These are phyloP conservation scores for Lemur catta DNA, from an alignment of 2,797 vertebrate species.

Conservation along the genomic window DNA sequence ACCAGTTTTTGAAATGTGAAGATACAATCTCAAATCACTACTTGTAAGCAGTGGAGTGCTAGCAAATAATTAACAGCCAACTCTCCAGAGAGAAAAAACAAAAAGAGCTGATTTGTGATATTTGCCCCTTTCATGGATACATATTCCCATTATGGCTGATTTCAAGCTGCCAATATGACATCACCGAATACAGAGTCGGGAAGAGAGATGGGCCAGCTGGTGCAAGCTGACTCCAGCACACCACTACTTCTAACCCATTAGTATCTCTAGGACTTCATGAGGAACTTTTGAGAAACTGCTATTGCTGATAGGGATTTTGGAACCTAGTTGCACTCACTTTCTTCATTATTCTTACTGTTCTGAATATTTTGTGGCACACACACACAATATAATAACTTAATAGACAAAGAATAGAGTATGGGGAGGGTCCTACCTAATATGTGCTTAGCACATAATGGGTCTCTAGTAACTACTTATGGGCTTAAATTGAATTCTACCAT, in stretches of 20 bases:
- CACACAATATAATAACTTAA: not conserved
- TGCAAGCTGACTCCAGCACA: not conserved
- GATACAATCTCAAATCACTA: not conserved
- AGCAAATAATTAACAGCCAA: not conserved
- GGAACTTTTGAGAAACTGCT: not conserved
- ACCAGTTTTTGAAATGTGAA: not conserved
- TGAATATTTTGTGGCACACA: not conserved
- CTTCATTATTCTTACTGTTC: not conserved
- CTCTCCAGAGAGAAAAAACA: not conserved
- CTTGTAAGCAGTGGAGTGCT: not conserved
- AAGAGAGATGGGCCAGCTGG: rapidly evolving
- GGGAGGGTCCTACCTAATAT: not conserved
- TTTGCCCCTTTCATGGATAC: not conserved
- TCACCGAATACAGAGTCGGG: not conserved
- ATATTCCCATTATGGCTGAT: not conserved
- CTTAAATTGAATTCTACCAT: not conserved
- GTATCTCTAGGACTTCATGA: not conserved
- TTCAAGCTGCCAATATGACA: not conserved
- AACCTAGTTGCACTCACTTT: not conserved
- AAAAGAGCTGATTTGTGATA: not conserved
- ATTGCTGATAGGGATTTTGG: not conserved
- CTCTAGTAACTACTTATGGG: not conserved
- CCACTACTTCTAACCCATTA: not conserved
- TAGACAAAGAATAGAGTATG: not conserved
- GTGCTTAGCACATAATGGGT: not conserved